Conservation (phyloP, 2,113 vertebrate species). For the Mionectes macconnelli region DNA sequence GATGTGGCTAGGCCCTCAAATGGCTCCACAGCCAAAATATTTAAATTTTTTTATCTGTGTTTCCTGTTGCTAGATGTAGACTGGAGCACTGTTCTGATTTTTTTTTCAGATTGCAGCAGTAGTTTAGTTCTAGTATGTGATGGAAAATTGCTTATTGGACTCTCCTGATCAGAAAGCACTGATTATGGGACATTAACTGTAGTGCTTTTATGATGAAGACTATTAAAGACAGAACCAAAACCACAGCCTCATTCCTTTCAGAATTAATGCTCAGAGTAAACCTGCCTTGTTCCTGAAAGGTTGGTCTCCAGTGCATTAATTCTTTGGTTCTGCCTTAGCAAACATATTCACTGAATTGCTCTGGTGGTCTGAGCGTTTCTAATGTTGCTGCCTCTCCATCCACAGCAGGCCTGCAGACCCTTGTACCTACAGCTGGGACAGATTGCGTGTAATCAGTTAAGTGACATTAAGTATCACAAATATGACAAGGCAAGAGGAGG, state of each 20-base stretch:
- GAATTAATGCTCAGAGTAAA: constrained; percentile 23
- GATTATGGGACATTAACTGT: constrained; percentile 28
- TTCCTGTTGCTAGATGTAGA: background rate
- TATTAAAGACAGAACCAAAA: constrained; percentile 44
- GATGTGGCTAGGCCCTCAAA: background rate
- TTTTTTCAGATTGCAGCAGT: background rate
- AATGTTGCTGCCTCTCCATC: background rate
- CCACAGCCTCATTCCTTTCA: constrained; percentile 5
- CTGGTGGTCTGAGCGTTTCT: background rate
- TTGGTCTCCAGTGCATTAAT: background rate
- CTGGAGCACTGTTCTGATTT: background rate
- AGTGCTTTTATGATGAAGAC: constrained; percentile 32
- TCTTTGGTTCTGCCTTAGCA: background rate
- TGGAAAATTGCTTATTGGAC: constrained; percentile 29
- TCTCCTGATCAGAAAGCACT: constrained; percentile 36
- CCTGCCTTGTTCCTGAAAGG: background rate
- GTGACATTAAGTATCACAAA: background rate
- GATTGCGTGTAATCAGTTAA: background rate
- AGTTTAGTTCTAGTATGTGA: constrained; percentile 11
- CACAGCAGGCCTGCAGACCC: background rate
- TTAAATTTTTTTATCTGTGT: background rate
- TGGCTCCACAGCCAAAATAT: background rate
- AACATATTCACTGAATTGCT: background rate
- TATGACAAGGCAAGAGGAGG: background rate
- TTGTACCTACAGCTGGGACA: background rate